Evolutionary conservation across 2,113 vertebrate genomes (phyloP), one percentile per base, ranked within the genome.

Genomic region (Tyrannus savana): DNA sequence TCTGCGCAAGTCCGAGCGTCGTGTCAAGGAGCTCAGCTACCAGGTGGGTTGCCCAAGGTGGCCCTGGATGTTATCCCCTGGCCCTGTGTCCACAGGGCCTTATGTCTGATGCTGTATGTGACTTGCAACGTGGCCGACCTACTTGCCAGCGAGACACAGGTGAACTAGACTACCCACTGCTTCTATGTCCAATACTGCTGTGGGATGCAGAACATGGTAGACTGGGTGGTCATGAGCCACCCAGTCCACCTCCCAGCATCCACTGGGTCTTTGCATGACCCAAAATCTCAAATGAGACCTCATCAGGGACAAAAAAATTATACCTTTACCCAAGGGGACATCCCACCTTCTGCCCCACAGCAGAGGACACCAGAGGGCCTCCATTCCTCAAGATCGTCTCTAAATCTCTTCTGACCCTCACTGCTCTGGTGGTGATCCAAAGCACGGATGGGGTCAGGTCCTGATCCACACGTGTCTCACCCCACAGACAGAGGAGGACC

Each of bases 1-100:
- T 94, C 98, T 99, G 75, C 98, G 99, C 81, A 99, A 99, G 98
- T 98, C 98, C 2, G 99, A 99, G 97, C 95, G 99, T 47, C 98
- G 99, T 46, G 98, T 99, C 93, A 99, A 99, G 97, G 99, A 99
- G 93, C 98, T 98, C 52, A 86, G 95, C 91, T 97, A 97, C 95
- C 98, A 98, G 97, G 98, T 98, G 46, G 22, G 41, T 8, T 2
- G 17, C 6, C 14, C 39, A 14, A 4, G n/a, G 5, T 74, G 14
- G 9, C 7, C 6, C 23, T 15, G 9, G 35, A 60, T 7, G 23
- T 24, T 15, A 47, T 4, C 23, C 2, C 5, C 18, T 19, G 3
- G 4, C 69, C 41, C 50, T 62, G 3, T n/a, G n/a, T 30, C 22
- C 28, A 1, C 28, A 55, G 11, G 25, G 55, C 13, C 21, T 56